Evolutionary conservation across 1,140 invertebrate species (phyloP), one percentile per base, ranked within the genome.

Genomic region (Scaptomyza montana): DNA sequence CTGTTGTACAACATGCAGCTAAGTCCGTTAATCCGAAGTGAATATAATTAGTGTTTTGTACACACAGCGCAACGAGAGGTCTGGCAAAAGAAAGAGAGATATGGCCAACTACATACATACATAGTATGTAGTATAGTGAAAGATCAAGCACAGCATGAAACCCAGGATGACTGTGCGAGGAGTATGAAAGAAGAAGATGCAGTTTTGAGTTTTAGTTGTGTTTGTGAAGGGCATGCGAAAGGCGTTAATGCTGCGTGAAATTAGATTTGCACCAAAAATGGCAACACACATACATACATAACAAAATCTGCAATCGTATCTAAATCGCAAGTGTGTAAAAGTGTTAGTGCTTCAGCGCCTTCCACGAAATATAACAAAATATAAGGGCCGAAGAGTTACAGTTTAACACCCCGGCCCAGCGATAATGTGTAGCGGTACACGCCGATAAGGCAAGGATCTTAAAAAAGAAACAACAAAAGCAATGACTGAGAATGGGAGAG

Each of bases 181-280:
- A 57, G 33, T 16, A 3, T 25, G 21, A n/a, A 47, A 19, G n/a
- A 50, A 41, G 45, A 41, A 50, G 59, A 57, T 41, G 46, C 56
- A 39, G 57, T 49, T 47, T n/a, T 0, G 16, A 16, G 16, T 16
- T 16, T 16, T 16, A 1, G 16, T 33, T 33, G 30, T 33, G 59
- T n/a, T 50, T 65, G 69, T 72, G 80, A 85, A 81, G 81, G 74
- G 81, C 82, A 77, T 89, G 79, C 77, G 80, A 77, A 76, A 81
- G 87, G 86, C 79, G 90, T 91, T 91, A 91, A 91, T 91, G 75
- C 90, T 86, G 90, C 90, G 86, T 91, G 90, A 91, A 91, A 91
- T 91, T 91, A 91, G 90, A 91, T 91, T 91, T 91, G 84, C 82
- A 78, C 61, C 82, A 74, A 85, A 73, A 71, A 80, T 78, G 73